Evolutionary conservation across 2,888 invertebrate genomes (phyloP).

Genomic region (Endotricha flammealis): DNA sequence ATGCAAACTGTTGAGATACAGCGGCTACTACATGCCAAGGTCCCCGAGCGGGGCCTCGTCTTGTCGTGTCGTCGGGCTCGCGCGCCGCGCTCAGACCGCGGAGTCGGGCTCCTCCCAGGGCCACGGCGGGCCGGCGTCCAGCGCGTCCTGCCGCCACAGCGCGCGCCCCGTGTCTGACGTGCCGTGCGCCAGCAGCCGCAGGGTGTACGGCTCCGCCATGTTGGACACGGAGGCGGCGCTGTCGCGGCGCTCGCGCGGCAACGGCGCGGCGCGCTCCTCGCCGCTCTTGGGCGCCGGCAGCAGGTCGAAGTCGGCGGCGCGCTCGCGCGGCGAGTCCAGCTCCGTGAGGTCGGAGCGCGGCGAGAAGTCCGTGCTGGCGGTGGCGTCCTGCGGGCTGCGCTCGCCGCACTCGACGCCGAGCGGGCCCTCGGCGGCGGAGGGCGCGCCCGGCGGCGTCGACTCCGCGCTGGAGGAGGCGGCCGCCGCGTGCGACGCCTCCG

Average conservation of each 20-base stretch:
- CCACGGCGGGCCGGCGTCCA: conserved; percentile 67
- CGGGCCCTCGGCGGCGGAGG: conserved; percentile 25
- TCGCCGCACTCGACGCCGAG: conserved; percentile 36
- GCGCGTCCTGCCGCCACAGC: conserved; percentile 72
- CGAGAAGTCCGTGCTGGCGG: conserved; percentile 47
- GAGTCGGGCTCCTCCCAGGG: conserved; percentile 73
- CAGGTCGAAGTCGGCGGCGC: conserved; percentile 43
- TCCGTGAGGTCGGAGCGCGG: conserved; percentile 65
- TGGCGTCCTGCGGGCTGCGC: conserved; percentile 30
- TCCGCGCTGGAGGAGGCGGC: conserved; percentile 10
- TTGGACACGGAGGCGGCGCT: conserved; percentile 51
- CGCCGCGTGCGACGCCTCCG: conserved; percentile 20
- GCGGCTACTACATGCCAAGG: background rate
- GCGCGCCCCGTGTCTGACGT: conserved; percentile 48
- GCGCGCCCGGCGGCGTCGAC: conserved; percentile 21
- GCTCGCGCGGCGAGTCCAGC: conserved; percentile 43
- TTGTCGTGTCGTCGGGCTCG: no score
- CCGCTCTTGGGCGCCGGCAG: conserved; percentile 44
- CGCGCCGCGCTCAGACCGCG: conserved; percentile 43
- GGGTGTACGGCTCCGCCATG: conserved; percentile 66
- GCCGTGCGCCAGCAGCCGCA: conserved; percentile 60
- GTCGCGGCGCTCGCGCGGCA: conserved; percentile 28
- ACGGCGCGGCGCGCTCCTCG: conserved; percentile 18
- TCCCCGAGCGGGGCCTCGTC: no score
- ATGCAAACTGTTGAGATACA: no score